Conservation (phyloP, 2,113 vertebrate species). For the Mustela lutreola region DNA sequence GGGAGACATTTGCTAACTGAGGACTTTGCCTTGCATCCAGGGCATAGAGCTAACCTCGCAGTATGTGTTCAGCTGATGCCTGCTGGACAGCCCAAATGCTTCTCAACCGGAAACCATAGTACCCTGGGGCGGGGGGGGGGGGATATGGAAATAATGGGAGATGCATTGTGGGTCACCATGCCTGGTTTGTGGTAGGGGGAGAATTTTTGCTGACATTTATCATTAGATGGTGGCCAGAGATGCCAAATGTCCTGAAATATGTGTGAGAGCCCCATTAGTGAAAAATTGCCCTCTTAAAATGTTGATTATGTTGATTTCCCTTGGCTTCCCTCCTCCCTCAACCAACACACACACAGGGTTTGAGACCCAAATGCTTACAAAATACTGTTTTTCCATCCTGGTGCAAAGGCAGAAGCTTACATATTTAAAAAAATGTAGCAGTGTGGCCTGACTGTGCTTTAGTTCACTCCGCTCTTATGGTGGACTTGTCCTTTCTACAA, state of each 20-base stretch:
- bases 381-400: not conserved
- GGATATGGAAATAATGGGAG: not conserved
- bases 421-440: not conserved
- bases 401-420: not conserved
- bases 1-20: not conserved
- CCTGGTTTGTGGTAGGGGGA: not conserved
- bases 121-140: not conserved
- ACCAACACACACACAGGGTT: not conserved
- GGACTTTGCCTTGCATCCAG: not conserved
- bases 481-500: not conserved
- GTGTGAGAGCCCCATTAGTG: not conserved
- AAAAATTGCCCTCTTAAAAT: not conserved
- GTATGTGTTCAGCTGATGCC: not conserved
- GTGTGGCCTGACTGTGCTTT: not conserved
- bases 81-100: not conserved
- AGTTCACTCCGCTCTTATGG: not conserved
- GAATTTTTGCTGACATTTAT: not conserved
- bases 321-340: not conserved
- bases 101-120: not conserved
- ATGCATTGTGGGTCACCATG: not conserved
- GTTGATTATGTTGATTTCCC: not conserved
- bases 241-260: not conserved
- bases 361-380: not conserved
- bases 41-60: fast-evolving
- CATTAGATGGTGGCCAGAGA: not conserved